Evolutionary conservation across 1,140 invertebrate species (phyloP).

Genomic region (Antheraea mylitta): DNA sequence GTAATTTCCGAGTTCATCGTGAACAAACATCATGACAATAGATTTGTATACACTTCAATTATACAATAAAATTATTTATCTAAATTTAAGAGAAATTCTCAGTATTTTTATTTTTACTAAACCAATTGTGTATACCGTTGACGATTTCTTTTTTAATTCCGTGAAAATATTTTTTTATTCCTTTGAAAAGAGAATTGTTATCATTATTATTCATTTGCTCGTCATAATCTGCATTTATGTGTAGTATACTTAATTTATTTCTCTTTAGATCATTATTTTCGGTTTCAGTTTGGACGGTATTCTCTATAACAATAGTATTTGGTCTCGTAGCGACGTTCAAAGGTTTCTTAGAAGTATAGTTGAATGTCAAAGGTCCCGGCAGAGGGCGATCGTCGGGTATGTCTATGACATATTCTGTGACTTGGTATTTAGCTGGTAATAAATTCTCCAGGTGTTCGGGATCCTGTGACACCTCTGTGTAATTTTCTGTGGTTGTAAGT

Average conservation of each 20-base stretch:
- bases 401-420: slow-evolving; percentile 49
- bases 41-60: too few relatives aligned
- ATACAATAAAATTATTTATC: too few relatives aligned
- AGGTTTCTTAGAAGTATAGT: slow-evolving; percentile 28
- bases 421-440: slow-evolving; percentile 34
- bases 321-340: not conserved
- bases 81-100: not conserved
- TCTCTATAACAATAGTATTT: not conserved
- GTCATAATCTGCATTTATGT: slow-evolving; percentile 40
- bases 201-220: slow-evolving; percentile 1
- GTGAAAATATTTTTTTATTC: slow-evolving; percentile 13
- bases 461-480: not conserved
- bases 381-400: slow-evolving; percentile 39
- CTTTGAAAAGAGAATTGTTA: slow-evolving; percentile 7
- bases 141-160: slow-evolving; percentile 10
- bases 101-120: not conserved
- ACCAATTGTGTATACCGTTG: slow-evolving; percentile 15
- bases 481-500: not conserved
- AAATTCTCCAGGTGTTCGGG: not conserved
- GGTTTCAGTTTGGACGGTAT: not conserved
- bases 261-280: slow-evolving; percentile 28
- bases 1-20: too few relatives aligned
- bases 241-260: slow-evolving; percentile 36
- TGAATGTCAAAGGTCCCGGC: slow-evolving; percentile 35
- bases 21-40: too few relatives aligned